These are phyloP conservation scores for Pseudorasbora parva DNA, from an alignment of 2,113 vertebrate genomes.

Conservation along the genomic window DNA sequence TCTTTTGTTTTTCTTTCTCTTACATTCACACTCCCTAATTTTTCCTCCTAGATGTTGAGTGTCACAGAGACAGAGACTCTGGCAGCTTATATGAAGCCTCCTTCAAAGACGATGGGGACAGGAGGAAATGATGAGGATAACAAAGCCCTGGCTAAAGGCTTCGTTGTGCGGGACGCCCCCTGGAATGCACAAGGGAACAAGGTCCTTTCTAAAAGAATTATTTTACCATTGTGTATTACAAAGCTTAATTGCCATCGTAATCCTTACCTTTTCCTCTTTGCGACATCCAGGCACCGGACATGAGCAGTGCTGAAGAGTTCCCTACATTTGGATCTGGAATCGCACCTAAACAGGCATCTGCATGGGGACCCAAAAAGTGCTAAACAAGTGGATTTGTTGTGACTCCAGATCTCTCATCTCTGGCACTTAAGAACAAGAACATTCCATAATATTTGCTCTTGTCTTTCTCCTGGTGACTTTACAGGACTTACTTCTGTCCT, in stretches of 20 bases:
- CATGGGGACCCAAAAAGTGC: constrained; percentile 85
- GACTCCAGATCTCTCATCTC: background rate
- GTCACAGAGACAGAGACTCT: constrained; percentile 82
- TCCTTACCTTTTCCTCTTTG: background rate
- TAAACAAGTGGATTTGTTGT: constrained; percentile 63
- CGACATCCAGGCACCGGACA: constrained; percentile 77
- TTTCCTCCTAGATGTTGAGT: constrained; percentile 75
- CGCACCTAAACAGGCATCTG: constrained; percentile 78
- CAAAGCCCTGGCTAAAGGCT: constrained; percentile 77
- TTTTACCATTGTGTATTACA: background rate
- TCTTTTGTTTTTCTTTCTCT: background rate
- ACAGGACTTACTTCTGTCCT: constrained; percentile 6
- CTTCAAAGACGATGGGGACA: constrained; percentile 72
- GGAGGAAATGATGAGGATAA: constrained; percentile 73
- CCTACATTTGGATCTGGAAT: constrained; percentile 79
- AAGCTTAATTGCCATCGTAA: too few relatives aligned
- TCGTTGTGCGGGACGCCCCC: constrained; percentile 82
- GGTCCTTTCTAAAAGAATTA: constrained; percentile 60
- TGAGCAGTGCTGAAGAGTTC: constrained; percentile 85
- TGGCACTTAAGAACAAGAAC: background rate
- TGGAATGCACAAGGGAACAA: constrained; percentile 81
- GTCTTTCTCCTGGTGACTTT: constrained; percentile 14
- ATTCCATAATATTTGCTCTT: constrained; percentile 14
- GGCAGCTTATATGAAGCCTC: constrained; percentile 84
- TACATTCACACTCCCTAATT: background rate